Base-by-base conservation (phyloP, 2,797 vertebrate genomes). In the Karalla daura region DNA sequence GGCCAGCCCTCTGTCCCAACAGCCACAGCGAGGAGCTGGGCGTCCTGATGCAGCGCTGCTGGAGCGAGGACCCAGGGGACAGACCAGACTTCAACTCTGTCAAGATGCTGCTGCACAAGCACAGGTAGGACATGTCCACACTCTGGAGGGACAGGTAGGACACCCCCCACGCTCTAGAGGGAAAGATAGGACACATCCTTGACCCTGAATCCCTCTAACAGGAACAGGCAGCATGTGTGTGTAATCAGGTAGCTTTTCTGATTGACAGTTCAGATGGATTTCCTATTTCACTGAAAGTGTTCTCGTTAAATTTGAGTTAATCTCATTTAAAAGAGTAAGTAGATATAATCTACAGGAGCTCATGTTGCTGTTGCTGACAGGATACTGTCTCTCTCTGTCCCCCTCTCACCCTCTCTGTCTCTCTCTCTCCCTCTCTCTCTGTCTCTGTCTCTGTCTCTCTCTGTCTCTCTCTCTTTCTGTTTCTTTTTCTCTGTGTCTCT, bases 11-110 rank as follows among this genome's bases (percentile, higher is more conserved):
- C 55, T 93, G 90, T 52, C 73, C 91, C 13, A 94, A 94, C 62
- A 91, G 89, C n/a, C 96, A 96, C 80, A 90, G 94, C 6, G 95
- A 96, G 85, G 96, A 96, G 60, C 88, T 98, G 12, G 95, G 95
- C 0, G 85, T 91, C 52, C 93, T 98, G 62, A 97, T 98, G 95
- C 95, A 96, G 88, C 91, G 93, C 45, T 98, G 96, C 84, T 98
- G 96, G 96, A 94, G 94, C 0, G 95, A 98, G 70, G 96, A 98
- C 5, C 63, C 91, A 0, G 76, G 88, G n/a, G 96, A 98, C 24
- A 87, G 96, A 24, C 96, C 95, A 0, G 96, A 97, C 80, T 98
- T 98, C 86, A 93, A 88, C 81, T 94, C 96, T 70, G 94, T 98
- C 80, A 96, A 95, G 80, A 78, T 96, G 50, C 89, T 95, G 43